phyloP scores from a whole-genome alignment of 2,113 vertebrate species.

The Mustelus asterias region DNA sequence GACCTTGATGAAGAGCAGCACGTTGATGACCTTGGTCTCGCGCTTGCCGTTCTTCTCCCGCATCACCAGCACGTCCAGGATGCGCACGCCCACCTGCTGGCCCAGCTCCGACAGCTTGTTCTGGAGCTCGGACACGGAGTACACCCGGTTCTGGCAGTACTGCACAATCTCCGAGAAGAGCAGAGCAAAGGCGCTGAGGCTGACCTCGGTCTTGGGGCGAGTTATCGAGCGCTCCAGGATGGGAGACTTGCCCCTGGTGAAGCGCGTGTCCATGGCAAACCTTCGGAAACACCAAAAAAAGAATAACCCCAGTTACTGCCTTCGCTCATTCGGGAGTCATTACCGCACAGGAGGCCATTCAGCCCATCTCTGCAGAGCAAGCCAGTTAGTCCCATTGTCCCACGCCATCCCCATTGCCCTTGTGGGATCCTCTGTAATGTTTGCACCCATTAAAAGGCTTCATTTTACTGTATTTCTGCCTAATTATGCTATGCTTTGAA shows the following conservation, averaged over 20 bases:
- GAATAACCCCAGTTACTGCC: background rate
- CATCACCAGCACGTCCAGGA: conserved; percentile 79
- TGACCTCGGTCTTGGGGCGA: conserved; percentile 76
- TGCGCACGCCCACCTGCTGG: conserved; percentile 75
- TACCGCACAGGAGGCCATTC: background rate
- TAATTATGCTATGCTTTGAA: no score
- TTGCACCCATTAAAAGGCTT: no score
- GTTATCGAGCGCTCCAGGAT: conserved; percentile 76
- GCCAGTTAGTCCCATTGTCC: background rate
- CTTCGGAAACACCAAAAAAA: background rate
- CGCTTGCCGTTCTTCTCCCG: conserved; percentile 78
- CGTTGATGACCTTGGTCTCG: conserved; percentile 81
- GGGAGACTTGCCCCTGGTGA: conserved; percentile 79
- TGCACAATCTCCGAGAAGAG: conserved; percentile 92
- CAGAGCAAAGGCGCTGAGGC: conserved; percentile 78
- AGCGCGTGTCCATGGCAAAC: conserved; percentile 75
- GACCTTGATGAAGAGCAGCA: conserved; percentile 68
- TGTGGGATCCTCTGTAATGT: no score
- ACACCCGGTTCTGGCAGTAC: conserved; percentile 89
- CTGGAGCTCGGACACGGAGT: conserved; percentile 86
- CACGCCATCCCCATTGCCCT: no score
- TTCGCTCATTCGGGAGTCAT: background rate
- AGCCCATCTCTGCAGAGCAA: background rate
- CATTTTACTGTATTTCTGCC: no score
- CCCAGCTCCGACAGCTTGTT: conserved; percentile 76